These are phyloP conservation scores for Rhingia campestris DNA, from an alignment of 2,888 invertebrate genomes.

Conservation along the genomic window DNA sequence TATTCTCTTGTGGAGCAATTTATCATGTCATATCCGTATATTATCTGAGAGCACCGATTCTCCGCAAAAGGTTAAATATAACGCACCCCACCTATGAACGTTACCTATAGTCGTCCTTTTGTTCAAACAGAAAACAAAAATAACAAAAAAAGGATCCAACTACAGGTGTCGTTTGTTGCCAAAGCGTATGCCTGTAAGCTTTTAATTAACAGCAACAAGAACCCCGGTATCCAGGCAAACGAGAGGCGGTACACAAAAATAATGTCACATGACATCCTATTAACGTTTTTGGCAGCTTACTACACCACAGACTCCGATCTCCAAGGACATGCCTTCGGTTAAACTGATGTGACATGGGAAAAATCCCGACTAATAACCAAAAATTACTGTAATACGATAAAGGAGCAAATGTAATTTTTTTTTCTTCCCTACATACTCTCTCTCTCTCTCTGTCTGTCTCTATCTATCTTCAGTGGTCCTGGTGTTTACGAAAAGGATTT, in stretches of 20 bases:
- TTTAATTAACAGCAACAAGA: slow-evolving; percentile 68
- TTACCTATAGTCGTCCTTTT: neutral
- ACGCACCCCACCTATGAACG: slow-evolving; percentile 5
- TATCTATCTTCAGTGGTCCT: too few species aligned
- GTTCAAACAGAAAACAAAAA: slow-evolving; percentile 10
- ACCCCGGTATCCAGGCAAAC: neutral
- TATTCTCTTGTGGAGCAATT: slow-evolving; percentile 64
- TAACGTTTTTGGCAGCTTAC: slow-evolving; percentile 60
- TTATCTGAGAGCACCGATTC: neutral
- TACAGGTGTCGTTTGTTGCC: slow-evolving; percentile 62
- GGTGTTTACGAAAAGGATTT: slow-evolving; percentile 45
- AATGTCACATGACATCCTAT: slow-evolving; percentile 53
- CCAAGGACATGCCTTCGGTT: slow-evolving; percentile 29
- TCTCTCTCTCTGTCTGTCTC: too few species aligned
- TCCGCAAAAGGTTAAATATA: slow-evolving; percentile 59
- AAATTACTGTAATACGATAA: slow-evolving; percentile 60
- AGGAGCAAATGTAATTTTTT: slow-evolving; percentile 52
- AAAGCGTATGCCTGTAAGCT: slow-evolving; percentile 57
- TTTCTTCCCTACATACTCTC: slow-evolving; percentile 1
- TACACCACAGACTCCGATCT: slow-evolving; percentile 23
- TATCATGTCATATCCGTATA: slow-evolving; percentile 55
- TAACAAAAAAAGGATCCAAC: slow-evolving; percentile 17
- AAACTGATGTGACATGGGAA: slow-evolving; percentile 51
- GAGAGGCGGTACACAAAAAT: neutral
- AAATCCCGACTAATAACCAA: slow-evolving; percentile 64